Evolutionary conservation across 2,888 invertebrate species (phyloP).

Genomic region (Mystacides longicornis): DNA sequence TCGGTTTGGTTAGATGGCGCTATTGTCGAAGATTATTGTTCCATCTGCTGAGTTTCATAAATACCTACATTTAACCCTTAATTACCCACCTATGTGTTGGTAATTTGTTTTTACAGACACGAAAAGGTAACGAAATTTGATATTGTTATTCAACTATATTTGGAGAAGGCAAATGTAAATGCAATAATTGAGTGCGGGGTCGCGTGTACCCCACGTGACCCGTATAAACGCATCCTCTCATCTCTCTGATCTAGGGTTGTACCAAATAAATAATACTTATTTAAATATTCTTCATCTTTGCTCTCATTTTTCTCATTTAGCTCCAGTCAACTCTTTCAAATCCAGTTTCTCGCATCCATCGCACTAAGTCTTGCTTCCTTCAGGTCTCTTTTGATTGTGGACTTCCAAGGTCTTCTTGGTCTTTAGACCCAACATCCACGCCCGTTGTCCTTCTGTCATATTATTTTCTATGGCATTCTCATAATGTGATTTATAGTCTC

Average conservation of each 20-base stretch:
- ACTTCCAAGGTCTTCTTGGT: neutral
- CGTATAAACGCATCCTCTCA: neutral
- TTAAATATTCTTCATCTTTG: neutral
- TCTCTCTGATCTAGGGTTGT: too few relatives aligned
- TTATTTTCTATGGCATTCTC: neutral
- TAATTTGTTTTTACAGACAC: too few relatives aligned
- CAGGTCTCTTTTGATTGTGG: neutral
- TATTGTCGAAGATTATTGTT: too few relatives aligned
- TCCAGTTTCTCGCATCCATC: neutral
- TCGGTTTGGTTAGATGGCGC: too few relatives aligned
- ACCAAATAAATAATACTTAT: too few relatives aligned
- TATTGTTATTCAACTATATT: too few relatives aligned
- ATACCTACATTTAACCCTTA: too few relatives aligned
- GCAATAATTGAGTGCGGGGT: neutral
- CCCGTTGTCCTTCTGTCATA: neutral
- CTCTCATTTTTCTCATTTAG: neutral
- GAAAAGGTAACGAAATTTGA: too few relatives aligned
- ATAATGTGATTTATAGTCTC: neutral
- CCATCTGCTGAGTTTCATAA: too few relatives aligned
- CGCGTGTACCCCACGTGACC: conserved; percentile 1
- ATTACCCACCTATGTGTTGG: too few relatives aligned
- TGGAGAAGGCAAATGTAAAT: too few relatives aligned
- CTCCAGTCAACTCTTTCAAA: neutral
- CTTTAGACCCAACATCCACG: neutral
- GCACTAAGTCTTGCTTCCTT: neutral